phyloP scores from a whole-genome alignment of 1,140 invertebrate genomes.

The Zeugodacus cucurbitae region DNA sequence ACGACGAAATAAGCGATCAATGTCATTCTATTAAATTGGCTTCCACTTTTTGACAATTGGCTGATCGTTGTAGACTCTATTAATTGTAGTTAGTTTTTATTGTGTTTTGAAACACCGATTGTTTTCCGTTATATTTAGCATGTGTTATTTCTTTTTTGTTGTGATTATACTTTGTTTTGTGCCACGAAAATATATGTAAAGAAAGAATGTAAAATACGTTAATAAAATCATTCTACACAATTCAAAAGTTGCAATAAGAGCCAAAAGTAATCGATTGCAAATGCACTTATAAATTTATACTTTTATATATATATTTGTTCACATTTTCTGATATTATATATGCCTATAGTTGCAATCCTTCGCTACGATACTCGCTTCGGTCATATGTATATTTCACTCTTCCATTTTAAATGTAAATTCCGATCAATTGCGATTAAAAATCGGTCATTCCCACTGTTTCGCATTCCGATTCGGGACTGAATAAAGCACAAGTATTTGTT shows the following conservation, averaged over 20 bases:
- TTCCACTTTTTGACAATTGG: slow-evolving; percentile 19
- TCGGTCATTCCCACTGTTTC: slow-evolving; percentile 3
- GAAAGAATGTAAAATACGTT: background rate
- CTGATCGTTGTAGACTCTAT: background rate
- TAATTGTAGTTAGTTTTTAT: too few relatives aligned
- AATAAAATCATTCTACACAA: background rate
- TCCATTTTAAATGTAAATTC: background rate
- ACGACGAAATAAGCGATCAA: background rate
- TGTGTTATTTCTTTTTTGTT: background rate
- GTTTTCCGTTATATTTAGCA: background rate
- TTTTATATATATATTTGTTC: background rate
- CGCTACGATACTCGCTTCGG: too few relatives aligned
- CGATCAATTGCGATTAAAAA: background rate
- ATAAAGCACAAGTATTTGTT: background rate
- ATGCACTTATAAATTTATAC: background rate
- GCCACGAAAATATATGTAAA: background rate
- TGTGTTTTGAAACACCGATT: background rate
- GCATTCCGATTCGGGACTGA: background rate
- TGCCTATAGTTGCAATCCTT: too few relatives aligned
- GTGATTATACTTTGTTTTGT: background rate
- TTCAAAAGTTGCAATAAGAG: background rate
- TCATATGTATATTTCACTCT: background rate
- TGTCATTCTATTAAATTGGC: background rate
- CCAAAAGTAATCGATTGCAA: background rate
- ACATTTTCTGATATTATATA: background rate